phyloP scores from a whole-genome alignment of 2,797 vertebrate genomes.

The Tauraco hartlaubi region DNA sequence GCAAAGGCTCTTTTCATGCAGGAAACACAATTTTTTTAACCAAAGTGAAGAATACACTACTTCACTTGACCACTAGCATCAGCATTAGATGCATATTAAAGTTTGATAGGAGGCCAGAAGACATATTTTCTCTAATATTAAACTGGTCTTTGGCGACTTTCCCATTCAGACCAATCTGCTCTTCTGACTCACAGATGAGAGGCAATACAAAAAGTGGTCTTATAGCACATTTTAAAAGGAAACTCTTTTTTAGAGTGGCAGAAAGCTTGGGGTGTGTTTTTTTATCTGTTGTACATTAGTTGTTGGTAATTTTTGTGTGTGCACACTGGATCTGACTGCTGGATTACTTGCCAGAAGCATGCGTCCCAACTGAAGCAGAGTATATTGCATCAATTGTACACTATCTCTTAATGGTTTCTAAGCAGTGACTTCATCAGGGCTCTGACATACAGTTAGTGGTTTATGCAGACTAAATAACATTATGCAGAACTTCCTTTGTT shows the following conservation, averaged over 20 bases:
- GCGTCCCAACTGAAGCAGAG: not conserved
- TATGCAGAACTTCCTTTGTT: slow-evolving; percentile 69
- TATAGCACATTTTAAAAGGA: not conserved
- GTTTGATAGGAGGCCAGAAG: not conserved
- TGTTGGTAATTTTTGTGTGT: not conserved
- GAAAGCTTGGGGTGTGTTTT: not conserved
- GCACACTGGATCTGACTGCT: not conserved
- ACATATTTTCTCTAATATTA: not conserved
- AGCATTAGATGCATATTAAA: not conserved
- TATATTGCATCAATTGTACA: accelerated
- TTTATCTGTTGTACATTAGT: not conserved
- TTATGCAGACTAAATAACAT: slow-evolving; percentile 63
- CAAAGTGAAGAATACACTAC: not conserved
- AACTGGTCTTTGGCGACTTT: not conserved
- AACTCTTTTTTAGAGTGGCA: not conserved
- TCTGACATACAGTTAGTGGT: slow-evolving; percentile 43
- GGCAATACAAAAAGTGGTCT: not conserved
- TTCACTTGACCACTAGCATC: not conserved
- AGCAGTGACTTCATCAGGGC: slow-evolving; percentile 47
- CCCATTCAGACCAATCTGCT: not conserved
- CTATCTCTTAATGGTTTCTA: slow-evolving; percentile 33
- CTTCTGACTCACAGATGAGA: not conserved
- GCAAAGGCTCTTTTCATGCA: not conserved
- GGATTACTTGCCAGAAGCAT: not conserved
- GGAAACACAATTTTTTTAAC: not conserved